A percentile compares a stretch with the other conserved stretches of the same genome.
These are phyloP conservation scores for Rhyzopertha dominica DNA, from an alignment of 1,140 invertebrate genomes.

Conservation along the genomic window DNA sequence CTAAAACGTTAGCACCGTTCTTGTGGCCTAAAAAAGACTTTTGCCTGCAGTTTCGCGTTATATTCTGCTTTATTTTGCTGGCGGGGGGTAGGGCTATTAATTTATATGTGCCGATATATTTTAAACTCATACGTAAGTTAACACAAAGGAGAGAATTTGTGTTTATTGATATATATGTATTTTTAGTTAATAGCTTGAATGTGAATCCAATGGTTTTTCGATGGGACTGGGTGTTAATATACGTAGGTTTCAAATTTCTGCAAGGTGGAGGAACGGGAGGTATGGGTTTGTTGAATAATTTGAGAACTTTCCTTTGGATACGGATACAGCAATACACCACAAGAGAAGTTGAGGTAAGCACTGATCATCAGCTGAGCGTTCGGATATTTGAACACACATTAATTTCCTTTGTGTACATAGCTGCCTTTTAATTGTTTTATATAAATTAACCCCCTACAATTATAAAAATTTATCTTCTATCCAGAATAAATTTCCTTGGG, in stretches of 20 bases:
- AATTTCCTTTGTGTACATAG: too few relatives aligned
- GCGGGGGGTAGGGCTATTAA: conserved; percentile 82
- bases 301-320: conserved; percentile 91
- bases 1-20: conserved; percentile 78
- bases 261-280: conserved; percentile 87
- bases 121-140: conserved; percentile 72
- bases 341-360: conserved; percentile 79
- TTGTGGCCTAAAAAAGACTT: conserved; percentile 87
- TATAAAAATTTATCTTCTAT: too few relatives aligned
- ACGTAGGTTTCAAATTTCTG: conserved; percentile 83
- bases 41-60: conserved; percentile 73
- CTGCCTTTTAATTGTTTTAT: too few relatives aligned
- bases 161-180: conserved; percentile 26
- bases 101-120: conserved; percentile 90
- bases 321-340: conserved; percentile 93
- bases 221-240: conserved; percentile 86
- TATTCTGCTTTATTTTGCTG: conserved; percentile 77
- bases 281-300: conserved; percentile 90
- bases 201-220: conserved; percentile 56
- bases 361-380: too few relatives aligned
- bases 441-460: too few relatives aligned
- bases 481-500: too few relatives aligned
- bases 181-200: conserved; percentile 72
- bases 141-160: too few relatives aligned
- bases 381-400: too few relatives aligned